These are phyloP conservation scores for Hipparchia semele DNA, from an alignment of 2,888 invertebrate genomes.

Conservation along the genomic window DNA sequence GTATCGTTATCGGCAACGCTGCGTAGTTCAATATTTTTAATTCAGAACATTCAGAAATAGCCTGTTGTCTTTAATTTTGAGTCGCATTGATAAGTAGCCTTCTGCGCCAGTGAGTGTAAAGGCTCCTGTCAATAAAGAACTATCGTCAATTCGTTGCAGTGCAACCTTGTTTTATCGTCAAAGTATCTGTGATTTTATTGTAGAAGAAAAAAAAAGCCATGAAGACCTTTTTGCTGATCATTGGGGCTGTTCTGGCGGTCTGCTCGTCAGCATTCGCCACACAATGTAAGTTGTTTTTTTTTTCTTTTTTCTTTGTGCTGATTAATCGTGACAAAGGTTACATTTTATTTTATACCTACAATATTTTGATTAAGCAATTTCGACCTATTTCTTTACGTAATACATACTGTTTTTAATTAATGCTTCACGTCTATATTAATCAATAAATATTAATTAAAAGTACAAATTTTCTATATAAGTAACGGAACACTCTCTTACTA, in stretches of 20 bases:
- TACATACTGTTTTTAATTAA: neutral
- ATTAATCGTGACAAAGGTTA: too few relatives aligned
- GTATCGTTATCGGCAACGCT: slow-evolving; percentile 64
- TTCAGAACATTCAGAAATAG: slow-evolving; percentile 61
- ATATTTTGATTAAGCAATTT: neutral
- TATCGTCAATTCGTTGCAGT: slow-evolving; percentile 46
- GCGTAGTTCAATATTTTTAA: slow-evolving; percentile 73
- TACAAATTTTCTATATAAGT: neutral
- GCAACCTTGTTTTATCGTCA: slow-evolving; percentile 57
- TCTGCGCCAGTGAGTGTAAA: slow-evolving; percentile 97
- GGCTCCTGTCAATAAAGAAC: slow-evolving; percentile 69
- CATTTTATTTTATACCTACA: neutral
- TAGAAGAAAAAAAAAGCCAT: slow-evolving; percentile 64
- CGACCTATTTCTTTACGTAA: neutral
- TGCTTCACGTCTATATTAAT: neutral
- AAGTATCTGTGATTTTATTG: slow-evolving; percentile 77
- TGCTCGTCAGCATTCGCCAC: slow-evolving; percentile 79
- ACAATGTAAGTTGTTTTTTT: slow-evolving; percentile 85
- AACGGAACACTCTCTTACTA: too few relatives aligned
- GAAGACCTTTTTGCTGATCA: slow-evolving; percentile 81
- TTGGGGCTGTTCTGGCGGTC: slow-evolving; percentile 76
- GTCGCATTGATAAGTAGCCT: slow-evolving; percentile 85
- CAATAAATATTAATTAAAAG: neutral
- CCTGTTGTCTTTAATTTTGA: slow-evolving; percentile 59
- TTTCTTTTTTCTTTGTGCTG: slow-evolving; percentile 41